Evolutionary conservation across 2,888 invertebrate species (phyloP).

Genomic region (Pseudolycoriella hygida): DNA sequence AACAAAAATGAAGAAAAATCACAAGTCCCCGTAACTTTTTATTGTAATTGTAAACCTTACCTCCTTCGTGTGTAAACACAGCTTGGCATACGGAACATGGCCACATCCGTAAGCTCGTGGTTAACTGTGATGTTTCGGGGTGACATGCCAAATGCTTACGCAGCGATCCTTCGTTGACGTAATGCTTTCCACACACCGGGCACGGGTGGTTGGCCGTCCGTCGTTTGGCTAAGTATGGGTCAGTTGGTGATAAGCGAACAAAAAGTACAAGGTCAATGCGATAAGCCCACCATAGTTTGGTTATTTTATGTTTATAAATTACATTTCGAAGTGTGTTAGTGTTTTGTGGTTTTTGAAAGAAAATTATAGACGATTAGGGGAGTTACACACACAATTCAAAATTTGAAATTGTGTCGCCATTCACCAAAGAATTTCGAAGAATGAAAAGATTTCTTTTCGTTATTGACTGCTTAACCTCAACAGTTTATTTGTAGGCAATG

Average conservation of each 20-base stretch:
- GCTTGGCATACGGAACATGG: constrained; percentile 91
- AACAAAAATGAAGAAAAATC: not conserved
- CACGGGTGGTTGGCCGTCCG: constrained; percentile 89
- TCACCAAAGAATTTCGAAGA: too few species aligned
- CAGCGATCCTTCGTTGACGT: constrained; percentile 84
- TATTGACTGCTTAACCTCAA: too few species aligned
- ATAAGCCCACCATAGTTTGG: constrained; percentile 11
- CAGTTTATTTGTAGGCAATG: too few species aligned
- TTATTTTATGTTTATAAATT: not conserved
- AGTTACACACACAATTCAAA: too few species aligned
- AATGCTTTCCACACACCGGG: constrained; percentile 88
- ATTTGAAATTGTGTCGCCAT: too few species aligned
- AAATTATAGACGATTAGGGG: not conserved
- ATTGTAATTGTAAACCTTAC: constrained; percentile 31
- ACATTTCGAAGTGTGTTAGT: not conserved
- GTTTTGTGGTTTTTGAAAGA: not conserved
- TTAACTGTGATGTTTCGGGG: constrained; percentile 75
- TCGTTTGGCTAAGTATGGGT: constrained; percentile 81
- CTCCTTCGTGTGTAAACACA: constrained; percentile 87
- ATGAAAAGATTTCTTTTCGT: too few species aligned
- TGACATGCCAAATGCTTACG: constrained; percentile 87
- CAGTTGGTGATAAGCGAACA: constrained; percentile 30
- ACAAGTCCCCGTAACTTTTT: too few species aligned
- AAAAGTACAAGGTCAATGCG: constrained; percentile 19
- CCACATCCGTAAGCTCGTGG: constrained; percentile 84